Evolutionary conservation across 2,797 vertebrate genomes (phyloP), one percentile per base, ranked within the genome.

Genomic region (Dromococcyx pavoninus): DNA sequence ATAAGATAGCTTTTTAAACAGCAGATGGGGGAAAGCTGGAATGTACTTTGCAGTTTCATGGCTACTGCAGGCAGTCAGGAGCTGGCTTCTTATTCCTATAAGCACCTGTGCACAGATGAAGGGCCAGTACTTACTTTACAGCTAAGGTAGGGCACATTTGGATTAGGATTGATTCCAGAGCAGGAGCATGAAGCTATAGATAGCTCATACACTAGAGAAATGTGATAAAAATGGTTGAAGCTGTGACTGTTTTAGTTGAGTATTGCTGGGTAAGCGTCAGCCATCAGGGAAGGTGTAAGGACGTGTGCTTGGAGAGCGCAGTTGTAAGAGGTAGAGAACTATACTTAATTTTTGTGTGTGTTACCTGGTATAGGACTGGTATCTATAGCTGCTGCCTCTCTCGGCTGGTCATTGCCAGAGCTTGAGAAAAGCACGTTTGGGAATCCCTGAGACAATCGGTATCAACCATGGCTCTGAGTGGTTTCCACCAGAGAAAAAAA

Each of bases 341-440:
- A 10, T 25, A 21, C 22, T 33, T 44, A 46, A 25, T 48, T 66
- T 48, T 66, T 32, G 0, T 13, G 0, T 2, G 4, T 43, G n/a
- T 19, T 17, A 2, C 23, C 32, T 50, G 17, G 9, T 12, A 13
- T 23, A 41, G 46, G 51, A 25, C 16, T 82, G 62, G 44, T 25
- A 19, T 30, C 25, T 71, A 25, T 8, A 70, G 35, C 9, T 87
- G 39, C 56, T 35, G 17, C n/a, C 46, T 51, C n/a, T n/a, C n/a
- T n/a, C n/a, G n/a, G n/a, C n/a, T 83, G 78, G 9, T 32, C 18
- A 3, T 21, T 81, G 41, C 32, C 33, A 16, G 10, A 24, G 30
- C 24, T 48, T 0, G 0, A 74, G 43, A 62, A 58, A 88, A 25
- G 23, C 12, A 66, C 18, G 6, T 37, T 51, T 88, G 48, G 35